Conservation (phyloP, 2,888 invertebrate genomes). For the Zele albiditarsus region DNA sequence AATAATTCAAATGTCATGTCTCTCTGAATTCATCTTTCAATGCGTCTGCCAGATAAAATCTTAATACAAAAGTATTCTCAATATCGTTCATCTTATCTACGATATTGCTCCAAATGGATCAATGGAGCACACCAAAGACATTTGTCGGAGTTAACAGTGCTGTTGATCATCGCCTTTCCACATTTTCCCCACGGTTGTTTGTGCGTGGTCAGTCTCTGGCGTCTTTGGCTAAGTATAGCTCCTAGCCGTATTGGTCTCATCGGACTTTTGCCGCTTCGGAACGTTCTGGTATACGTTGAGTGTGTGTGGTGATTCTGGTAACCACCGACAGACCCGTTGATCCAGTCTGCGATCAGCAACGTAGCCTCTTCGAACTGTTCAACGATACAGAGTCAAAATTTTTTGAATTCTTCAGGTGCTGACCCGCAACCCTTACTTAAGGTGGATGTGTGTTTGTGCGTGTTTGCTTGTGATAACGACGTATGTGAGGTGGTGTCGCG, state of each 20-base stretch:
- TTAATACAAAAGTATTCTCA: not conserved
- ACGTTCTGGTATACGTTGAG: conserved; percentile 14
- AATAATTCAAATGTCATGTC: too few species aligned
- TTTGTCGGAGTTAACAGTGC: conserved; percentile 9
- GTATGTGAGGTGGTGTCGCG: conserved; percentile 5
- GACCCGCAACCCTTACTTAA: conserved; percentile 31
- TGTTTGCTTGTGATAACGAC: conserved; percentile 3
- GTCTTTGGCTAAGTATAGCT: conserved; percentile 70
- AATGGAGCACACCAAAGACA: conserved; percentile 43
- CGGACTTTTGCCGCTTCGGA: conserved; percentile 37
- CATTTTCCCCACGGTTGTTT: conserved; percentile 42
- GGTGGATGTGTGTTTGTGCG: conserved; percentile 39
- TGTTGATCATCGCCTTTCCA: conserved; percentile 7
- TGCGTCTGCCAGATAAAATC: too few species aligned
- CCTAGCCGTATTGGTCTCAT: conserved; percentile 68
- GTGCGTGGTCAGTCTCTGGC: conserved; percentile 64
- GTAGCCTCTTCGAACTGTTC: conserved; percentile 58
- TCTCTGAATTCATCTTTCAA: too few species aligned
- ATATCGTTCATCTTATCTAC: not conserved
- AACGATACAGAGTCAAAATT: conserved; percentile 37
- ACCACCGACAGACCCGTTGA: conserved; percentile 57
- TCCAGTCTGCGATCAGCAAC: conserved; percentile 65
- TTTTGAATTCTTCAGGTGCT: conserved; percentile 16
- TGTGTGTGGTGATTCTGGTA: conserved; percentile 46
- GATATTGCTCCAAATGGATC: conserved; percentile 41